These are phyloP conservation scores for Battus philenor DNA, from an alignment of 1,140 invertebrate genomes.

Conservation along the genomic window DNA sequence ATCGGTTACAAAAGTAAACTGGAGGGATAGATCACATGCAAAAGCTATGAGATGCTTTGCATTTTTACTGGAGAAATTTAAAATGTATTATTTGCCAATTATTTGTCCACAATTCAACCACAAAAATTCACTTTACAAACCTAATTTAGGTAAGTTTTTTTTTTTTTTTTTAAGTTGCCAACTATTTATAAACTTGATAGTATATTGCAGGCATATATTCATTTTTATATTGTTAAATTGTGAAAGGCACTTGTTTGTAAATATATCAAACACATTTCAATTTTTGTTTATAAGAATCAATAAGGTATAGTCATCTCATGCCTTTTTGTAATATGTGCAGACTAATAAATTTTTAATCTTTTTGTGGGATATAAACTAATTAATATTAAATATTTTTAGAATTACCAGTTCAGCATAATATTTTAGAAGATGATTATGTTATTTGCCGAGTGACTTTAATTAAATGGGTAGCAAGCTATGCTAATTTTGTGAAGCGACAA, in stretches of 20 bases:
- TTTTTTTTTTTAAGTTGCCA: background rate
- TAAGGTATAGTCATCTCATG: too few relatives aligned
- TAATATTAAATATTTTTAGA: too few relatives aligned
- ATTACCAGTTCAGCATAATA: slow-evolving; percentile 76
- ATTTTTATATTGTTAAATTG: too few relatives aligned
- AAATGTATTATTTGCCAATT: slow-evolving; percentile 91
- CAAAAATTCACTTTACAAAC: slow-evolving; percentile 91
- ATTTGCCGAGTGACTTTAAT: slow-evolving; percentile 89
- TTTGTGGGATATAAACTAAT: too few relatives aligned
- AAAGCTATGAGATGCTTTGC: slow-evolving; percentile 89
- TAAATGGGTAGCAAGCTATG: slow-evolving; percentile 92
- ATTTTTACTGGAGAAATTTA: slow-evolving; percentile 95
- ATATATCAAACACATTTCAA: too few relatives aligned
- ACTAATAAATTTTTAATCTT: too few relatives aligned
- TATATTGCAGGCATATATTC: too few relatives aligned
- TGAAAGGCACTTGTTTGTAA: too few relatives aligned
- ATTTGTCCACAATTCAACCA: slow-evolving; percentile 94
- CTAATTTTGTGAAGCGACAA: slow-evolving; percentile 82
- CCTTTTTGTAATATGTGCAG: too few relatives aligned
- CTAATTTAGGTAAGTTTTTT: slow-evolving; percentile 82
- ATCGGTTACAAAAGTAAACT: slow-evolving; percentile 91
- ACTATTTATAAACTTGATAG: slow-evolving; percentile 7
- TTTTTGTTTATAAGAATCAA: too few relatives aligned
- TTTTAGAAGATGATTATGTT: slow-evolving; percentile 80
- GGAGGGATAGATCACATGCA: slow-evolving; percentile 88